These are phyloP conservation scores for Galbula dea DNA, from an alignment of 2,113 vertebrate species.

Conservation along the genomic window DNA sequence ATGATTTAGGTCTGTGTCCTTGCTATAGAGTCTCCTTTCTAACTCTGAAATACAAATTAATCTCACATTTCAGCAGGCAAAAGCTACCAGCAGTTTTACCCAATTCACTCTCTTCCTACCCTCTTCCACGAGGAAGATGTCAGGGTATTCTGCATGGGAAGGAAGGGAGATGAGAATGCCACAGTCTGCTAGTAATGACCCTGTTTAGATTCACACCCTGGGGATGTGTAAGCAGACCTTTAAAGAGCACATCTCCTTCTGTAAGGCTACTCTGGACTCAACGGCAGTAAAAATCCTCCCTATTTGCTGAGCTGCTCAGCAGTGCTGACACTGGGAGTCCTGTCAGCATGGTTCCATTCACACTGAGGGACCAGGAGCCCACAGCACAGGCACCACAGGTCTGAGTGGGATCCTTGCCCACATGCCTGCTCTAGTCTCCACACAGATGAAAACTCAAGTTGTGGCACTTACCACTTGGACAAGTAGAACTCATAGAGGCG, in stretches of 20 bases:
- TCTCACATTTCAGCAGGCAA: neutral
- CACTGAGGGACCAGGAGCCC: neutral
- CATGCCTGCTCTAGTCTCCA: neutral
- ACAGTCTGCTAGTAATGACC: neutral
- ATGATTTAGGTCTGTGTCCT: neutral
- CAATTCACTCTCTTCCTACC: neutral
- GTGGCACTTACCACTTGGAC: constrained; percentile 88
- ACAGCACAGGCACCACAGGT: neutral
- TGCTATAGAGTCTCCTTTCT: neutral
- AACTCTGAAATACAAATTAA: neutral
- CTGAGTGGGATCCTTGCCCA: neutral
- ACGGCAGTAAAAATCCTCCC: neutral
- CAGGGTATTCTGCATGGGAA: neutral
- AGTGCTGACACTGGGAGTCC: neutral
- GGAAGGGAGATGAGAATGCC: neutral
- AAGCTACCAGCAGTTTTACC: neutral
- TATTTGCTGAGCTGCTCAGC: neutral
- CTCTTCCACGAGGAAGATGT: neutral
- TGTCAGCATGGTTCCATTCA: neutral
- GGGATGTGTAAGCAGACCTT: neutral
- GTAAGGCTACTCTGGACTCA: too few relatives aligned
- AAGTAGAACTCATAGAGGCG: constrained; percentile 97
- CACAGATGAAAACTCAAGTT: neutral
- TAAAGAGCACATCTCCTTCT: neutral
- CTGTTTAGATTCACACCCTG: neutral